Base-by-base conservation (phyloP, 2,888 invertebrate genomes). In the Mylabris sibirica region DNA sequence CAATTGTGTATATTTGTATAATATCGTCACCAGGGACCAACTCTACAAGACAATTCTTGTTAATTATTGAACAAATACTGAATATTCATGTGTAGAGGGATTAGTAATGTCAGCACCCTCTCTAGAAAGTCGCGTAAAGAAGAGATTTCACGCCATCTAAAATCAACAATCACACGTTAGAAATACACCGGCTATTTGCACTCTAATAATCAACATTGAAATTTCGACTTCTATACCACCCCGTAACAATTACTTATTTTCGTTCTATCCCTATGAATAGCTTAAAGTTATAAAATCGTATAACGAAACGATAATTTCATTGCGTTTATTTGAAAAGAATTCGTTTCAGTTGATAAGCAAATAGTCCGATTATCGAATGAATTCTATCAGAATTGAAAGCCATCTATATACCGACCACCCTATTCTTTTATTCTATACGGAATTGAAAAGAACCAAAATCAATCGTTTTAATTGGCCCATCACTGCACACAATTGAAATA, bases 41-140 rank as follows among this genome's bases (percentile, higher is more conserved):
- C 24, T 57, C 12, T 9, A 24, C 57, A 57, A 12, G 22, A 57
- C 57, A 57, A 57, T 57, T 8, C 57, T 0, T 24, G 57, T 57
- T 57, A 57, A 57, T 57, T 57, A 57, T 57, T 57, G 20, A 57
- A 57, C 57, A 57, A 57, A 57, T 24, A 57, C 57, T 20, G 24
- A 14, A 12, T 57, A 12, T 57, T 24, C 12, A 24, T 57, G 24
- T 57, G 24, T 57, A 22, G 3, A 57, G 22, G 24, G 30, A 30
- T 30, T 30, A 30, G 30, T 1, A 30, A 30, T 6, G 8, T 30
- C 30, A 8, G 30, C 8, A 30, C n/a, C n/a, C n/a, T n/a, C n/a
- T n/a, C n/a, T n/a, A n/a, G n/a, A n/a, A n/a, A n/a, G n/a, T n/a
- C n/a, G n/a, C n/a, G n/a, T n/a, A n/a, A n/a, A n/a, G n/a, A n/a